phyloP scores from a whole-genome alignment of 2,113 vertebrate genomes.

The Pagrus major region DNA sequence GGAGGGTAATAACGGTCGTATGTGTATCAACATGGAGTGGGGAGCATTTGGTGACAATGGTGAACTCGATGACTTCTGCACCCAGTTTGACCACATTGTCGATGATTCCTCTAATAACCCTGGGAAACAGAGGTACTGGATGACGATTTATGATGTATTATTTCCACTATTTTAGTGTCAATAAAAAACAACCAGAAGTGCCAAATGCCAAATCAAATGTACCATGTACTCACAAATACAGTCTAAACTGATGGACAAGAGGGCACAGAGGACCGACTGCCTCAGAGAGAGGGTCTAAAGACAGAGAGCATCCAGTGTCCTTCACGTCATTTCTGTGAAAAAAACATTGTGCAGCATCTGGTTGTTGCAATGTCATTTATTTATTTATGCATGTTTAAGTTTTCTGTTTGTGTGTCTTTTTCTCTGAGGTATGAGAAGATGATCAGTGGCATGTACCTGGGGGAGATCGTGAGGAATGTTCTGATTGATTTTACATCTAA shows the following conservation, averaged over 20 bases:
- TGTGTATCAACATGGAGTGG: slow-evolving; percentile 99
- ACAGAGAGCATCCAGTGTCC: too few relatives aligned
- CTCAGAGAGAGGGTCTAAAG: background rate
- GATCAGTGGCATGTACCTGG: slow-evolving; percentile 99
- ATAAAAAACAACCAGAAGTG: background rate
- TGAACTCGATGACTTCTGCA: slow-evolving; percentile 91
- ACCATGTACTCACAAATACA: background rate
- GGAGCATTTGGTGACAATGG: slow-evolving; percentile 94
- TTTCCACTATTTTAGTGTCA: background rate
- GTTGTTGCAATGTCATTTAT: too few relatives aligned
- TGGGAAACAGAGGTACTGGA: slow-evolving; percentile 90
- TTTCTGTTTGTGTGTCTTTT: slow-evolving; percentile 18
- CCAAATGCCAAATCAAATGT: background rate
- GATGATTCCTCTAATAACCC: slow-evolving; percentile 90
- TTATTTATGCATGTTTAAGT: background rate
- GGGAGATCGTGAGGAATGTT: slow-evolving; percentile 95
- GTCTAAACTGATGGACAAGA: background rate
- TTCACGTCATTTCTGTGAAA: background rate
- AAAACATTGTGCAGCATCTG: background rate
- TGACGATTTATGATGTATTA: background rate
- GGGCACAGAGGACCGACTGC: background rate
- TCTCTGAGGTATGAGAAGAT: slow-evolving; percentile 94
- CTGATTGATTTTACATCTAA: slow-evolving; percentile 92
- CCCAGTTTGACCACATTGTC: slow-evolving; percentile 88
- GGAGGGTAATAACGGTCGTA: slow-evolving; percentile 90